A percentile compares a stretch with the other conserved stretches of the same genome.
Evolutionary conservation across 2,888 invertebrate genomes (phyloP).

Genomic region (Tinea pellionella): DNA sequence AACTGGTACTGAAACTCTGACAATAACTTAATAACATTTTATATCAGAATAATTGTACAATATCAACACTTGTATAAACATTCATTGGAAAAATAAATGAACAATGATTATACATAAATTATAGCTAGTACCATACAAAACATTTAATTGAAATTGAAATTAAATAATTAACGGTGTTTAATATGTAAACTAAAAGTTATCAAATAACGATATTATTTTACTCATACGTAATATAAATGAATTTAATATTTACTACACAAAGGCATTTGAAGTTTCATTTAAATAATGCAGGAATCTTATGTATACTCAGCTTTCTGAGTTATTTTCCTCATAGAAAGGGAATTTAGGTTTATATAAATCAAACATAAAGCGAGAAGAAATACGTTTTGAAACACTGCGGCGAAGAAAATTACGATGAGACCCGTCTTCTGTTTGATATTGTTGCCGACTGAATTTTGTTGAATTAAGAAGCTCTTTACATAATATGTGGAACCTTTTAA

Average conservation of each 20-base stretch:
- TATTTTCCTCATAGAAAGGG: background rate
- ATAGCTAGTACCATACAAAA: too few relatives aligned
- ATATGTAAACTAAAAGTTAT: too few relatives aligned
- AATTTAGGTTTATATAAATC: conserved; percentile 6
- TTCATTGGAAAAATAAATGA: background rate
- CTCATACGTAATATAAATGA: too few relatives aligned
- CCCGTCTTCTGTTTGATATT: background rate
- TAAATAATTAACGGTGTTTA: too few relatives aligned
- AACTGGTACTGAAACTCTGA: background rate
- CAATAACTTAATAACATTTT: background rate
- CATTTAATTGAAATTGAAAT: too few relatives aligned
- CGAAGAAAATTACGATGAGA: background rate
- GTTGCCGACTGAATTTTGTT: conserved; percentile 4
- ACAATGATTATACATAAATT: background rate
- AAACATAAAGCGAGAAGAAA: background rate
- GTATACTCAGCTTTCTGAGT: background rate
- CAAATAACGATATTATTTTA: too few relatives aligned
- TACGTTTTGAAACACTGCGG: conserved; percentile 3
- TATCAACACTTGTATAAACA: background rate
- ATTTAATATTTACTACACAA: background rate
- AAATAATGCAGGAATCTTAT: background rate
- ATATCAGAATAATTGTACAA: background rate
- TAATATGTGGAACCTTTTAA: background rate
- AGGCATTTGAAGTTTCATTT: conserved; percentile 2
- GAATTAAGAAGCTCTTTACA: conserved; percentile 1